Conservation (phyloP, 1,140 invertebrate species). For the Gonatopus flavifemur region DNA sequence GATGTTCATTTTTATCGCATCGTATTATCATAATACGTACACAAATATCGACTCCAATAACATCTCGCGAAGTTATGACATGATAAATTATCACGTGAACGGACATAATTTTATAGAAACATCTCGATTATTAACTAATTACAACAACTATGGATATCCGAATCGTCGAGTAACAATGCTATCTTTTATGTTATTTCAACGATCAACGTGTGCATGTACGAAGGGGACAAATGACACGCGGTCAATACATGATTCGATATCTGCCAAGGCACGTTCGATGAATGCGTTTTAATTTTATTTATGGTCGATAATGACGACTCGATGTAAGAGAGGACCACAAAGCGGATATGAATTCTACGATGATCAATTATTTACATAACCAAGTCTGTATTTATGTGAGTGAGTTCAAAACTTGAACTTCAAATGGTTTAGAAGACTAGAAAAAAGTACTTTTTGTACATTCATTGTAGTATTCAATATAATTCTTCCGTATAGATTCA, state of each 20-base stretch:
- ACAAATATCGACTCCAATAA: too few species aligned
- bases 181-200: constrained; percentile 24
- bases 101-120: constrained; percentile 17
- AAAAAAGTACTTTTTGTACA: too few species aligned
- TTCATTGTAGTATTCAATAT: too few species aligned
- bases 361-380: too few species aligned
- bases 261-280: constrained; percentile 8
- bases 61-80: too few species aligned
- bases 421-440: too few species aligned
- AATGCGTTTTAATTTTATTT: not conserved
- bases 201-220: constrained; percentile 8
- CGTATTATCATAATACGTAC: too few species aligned
- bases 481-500: too few species aligned
- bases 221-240: constrained; percentile 14
- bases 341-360: not conserved
- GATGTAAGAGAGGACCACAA: not conserved
- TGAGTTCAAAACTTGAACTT: too few species aligned
- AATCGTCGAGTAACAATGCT: constrained; percentile 21
- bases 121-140: constrained; percentile 20
- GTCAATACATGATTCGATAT: constrained; percentile 14
- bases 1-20: too few species aligned
- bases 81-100: too few species aligned
- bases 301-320: not conserved
- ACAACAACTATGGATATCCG: constrained; percentile 1
- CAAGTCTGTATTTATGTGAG: too few species aligned